Conservation (phyloP, 2,113 vertebrate genomes). For the Sphyrna mokarran region DNA sequence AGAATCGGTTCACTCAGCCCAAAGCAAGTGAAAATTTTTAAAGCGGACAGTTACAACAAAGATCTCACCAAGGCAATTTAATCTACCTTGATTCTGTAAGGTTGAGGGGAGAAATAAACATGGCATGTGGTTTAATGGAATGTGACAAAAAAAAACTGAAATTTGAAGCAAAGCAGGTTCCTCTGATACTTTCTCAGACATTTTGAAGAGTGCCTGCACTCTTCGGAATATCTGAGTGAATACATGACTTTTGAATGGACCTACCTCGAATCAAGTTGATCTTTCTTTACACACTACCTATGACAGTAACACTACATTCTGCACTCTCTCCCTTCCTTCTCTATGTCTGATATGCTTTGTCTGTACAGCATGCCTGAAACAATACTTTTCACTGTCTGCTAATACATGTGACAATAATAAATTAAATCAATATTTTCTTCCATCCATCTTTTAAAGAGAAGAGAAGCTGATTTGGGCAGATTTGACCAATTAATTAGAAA, state of each 20-base stretch:
- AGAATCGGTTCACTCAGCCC: neutral
- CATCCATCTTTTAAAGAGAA: constrained; percentile 11
- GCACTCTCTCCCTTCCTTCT: no score
- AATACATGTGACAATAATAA: no score
- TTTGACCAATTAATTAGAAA: neutral
- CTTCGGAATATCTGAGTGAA: no score
- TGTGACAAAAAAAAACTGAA: neutral
- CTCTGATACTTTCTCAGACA: neutral
- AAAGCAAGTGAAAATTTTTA: neutral
- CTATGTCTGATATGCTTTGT: no score
- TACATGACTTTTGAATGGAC: no score
- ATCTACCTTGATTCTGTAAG: neutral
- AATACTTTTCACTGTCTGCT: no score
- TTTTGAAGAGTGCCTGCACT: no score
- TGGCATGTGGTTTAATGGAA: neutral
- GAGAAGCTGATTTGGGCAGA: constrained; percentile 17
- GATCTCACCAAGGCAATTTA: no score
- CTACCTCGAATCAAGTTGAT: no score
- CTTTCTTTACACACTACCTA: no score
- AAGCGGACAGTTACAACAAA: neutral
- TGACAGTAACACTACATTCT: no score
- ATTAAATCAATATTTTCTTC: neutral
- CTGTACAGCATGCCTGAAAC: no score
- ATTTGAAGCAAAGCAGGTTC: neutral
- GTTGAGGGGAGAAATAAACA: neutral